A percentile compares a stretch with the other conserved stretches of the same genome.
phyloP scores from a whole-genome alignment of 2,113 vertebrate species.

The Corythornis madagascariensis region DNA sequence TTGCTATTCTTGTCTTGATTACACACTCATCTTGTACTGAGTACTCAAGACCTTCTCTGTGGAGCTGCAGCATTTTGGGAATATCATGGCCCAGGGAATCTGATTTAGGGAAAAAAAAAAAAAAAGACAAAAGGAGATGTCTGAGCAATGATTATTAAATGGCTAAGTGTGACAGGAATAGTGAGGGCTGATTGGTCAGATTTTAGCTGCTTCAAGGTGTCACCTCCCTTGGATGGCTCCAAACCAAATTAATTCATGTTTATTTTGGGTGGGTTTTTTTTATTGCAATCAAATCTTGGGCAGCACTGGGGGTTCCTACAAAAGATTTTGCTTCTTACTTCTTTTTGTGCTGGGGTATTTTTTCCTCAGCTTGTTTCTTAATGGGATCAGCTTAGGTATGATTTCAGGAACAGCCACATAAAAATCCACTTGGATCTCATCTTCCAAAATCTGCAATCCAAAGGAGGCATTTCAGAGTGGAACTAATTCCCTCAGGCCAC shows the following conservation, averaged over 20 bases:
- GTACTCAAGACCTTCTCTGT: slow-evolving; percentile 84
- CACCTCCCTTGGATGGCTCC: not conserved
- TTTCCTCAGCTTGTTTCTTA: slow-evolving; percentile 85
- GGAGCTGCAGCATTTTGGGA: slow-evolving; percentile 84
- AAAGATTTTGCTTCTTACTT: slow-evolving; percentile 68
- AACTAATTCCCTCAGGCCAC: not conserved
- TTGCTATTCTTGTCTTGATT: slow-evolving; percentile 80
- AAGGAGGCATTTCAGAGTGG: not conserved
- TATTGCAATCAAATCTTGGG: not conserved
- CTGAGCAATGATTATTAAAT: not conserved
- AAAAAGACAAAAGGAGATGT: not conserved
- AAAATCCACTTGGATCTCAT: slow-evolving; percentile 86
- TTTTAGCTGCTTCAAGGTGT: slow-evolving; percentile 7
- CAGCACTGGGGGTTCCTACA: not conserved
- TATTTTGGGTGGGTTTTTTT: too few species aligned
- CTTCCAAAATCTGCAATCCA: slow-evolving; percentile 84
- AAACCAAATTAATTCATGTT: not conserved
- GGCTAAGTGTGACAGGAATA: rapidly evolving
- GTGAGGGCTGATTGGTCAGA: not conserved
- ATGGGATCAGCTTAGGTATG: slow-evolving; percentile 77
- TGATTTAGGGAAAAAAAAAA: slow-evolving; percentile 53
- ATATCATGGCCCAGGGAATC: slow-evolving; percentile 85
- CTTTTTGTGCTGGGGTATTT: slow-evolving; percentile 86
- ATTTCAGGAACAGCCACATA: slow-evolving; percentile 89
- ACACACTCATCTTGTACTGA: slow-evolving; percentile 78